A percentile compares a stretch with the other conserved stretches of the same genome.
These are phyloP conservation scores for Laterallus jamaicensis DNA, from an alignment of 2,113 vertebrate genomes.

Conservation along the genomic window DNA sequence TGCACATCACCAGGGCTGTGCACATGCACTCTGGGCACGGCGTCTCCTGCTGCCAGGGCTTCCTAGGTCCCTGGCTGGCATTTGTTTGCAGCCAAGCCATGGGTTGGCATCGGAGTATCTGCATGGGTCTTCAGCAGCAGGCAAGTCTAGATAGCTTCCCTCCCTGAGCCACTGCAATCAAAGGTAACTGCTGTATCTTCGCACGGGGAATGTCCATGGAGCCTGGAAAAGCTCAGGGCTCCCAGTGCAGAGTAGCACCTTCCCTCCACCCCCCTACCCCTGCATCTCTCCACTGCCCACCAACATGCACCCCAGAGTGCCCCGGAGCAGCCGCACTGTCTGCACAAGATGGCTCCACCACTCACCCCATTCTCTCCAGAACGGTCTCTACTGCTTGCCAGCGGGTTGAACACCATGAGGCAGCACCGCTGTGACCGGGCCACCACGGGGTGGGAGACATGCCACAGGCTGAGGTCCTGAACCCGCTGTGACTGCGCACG, in stretches of 20 bases:
- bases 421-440: neutral
- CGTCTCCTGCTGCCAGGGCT: neutral
- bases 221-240: neutral
- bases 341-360: fast-evolving
- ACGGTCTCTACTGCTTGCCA: fast-evolving
- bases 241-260: too few species aligned
- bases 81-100: neutral
- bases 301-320: neutral
- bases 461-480: neutral
- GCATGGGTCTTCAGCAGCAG: neutral
- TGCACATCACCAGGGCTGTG: neutral
- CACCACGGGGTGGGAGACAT: neutral
- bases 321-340: neutral
- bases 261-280: fast-evolving
- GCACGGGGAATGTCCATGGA: neutral
- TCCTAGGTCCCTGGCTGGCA: neutral
- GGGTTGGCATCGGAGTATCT: neutral
- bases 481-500: neutral
- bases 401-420: neutral
- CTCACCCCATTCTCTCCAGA: neutral
- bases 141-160: neutral
- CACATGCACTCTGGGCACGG: neutral
- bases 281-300: neutral
- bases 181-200: neutral
- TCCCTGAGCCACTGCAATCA: neutral